Conservation (phyloP, 2,888 invertebrate species). For the Tuta absoluta region DNA sequence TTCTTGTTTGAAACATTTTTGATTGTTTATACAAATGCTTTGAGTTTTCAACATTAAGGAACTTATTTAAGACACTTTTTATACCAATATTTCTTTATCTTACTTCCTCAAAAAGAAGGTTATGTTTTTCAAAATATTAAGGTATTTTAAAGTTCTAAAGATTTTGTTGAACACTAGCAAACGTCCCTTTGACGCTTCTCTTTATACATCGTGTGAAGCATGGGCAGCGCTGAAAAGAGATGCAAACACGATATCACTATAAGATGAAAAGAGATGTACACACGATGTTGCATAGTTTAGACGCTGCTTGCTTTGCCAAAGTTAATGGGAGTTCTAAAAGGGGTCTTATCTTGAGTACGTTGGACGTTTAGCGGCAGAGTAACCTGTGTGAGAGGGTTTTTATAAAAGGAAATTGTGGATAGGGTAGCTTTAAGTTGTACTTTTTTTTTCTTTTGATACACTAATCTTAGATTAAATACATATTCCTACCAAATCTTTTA, state of each 20-base stretch:
- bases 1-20: not conserved
- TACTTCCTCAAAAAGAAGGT: not conserved
- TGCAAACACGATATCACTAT: constrained; percentile 68
- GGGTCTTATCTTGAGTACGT: constrained; percentile 64
- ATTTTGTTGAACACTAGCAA: constrained; percentile 20
- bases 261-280: constrained; percentile 24
- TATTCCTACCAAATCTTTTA: no score
- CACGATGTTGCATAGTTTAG: constrained; percentile 47
- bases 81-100: not conserved
- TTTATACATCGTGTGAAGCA: constrained; percentile 48
- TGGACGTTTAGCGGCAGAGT: constrained; percentile 41
- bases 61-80: not conserved
- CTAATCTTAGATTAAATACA: no score
- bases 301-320: constrained; percentile 66
- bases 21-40: no score
- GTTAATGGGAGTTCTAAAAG: constrained; percentile 71
- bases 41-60: no score
- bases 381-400: constrained; percentile 12
- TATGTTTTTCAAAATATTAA: not conserved
- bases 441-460: no score
- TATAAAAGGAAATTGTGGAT: constrained; percentile 23
- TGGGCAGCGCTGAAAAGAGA: constrained; percentile 72
- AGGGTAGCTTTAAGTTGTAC: constrained; percentile 23
- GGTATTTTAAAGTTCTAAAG: not conserved
- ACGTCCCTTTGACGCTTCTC: constrained; percentile 13